phyloP scores from a whole-genome alignment of 2,888 invertebrate genomes.

The Ochropleura leucogaster region DNA sequence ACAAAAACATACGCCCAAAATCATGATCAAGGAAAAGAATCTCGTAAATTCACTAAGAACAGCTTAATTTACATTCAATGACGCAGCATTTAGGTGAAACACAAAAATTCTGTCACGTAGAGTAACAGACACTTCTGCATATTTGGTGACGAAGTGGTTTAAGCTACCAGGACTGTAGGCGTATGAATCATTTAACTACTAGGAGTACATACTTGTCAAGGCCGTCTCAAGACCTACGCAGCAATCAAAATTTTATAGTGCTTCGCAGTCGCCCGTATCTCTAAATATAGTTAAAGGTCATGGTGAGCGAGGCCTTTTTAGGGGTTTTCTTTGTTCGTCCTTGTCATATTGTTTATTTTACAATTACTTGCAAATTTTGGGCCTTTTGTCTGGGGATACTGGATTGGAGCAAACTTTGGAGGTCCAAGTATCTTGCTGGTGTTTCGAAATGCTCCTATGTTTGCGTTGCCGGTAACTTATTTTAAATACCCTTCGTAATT shows the following conservation, averaged over 20 bases:
- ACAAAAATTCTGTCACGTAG: conserved; percentile 45
- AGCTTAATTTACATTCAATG: conserved; percentile 55
- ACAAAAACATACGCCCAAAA: conserved; percentile 4
- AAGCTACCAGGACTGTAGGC: conserved; percentile 64
- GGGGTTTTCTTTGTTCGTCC: conserved; percentile 62
- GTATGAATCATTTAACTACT: conserved; percentile 66
- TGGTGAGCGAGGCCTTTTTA: conserved; percentile 67
- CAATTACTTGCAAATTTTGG: conserved; percentile 14
- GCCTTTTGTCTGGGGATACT: background rate
- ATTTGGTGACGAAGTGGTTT: conserved; percentile 67
- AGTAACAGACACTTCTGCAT: conserved; percentile 43
- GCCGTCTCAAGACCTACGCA: conserved; percentile 72
- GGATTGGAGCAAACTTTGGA: background rate
- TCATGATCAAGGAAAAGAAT: conserved; percentile 22
- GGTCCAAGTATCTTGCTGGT: background rate
- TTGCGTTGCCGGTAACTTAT: background rate
- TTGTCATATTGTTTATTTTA: conserved; percentile 43
- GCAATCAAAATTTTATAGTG: conserved; percentile 73
- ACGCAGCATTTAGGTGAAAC: conserved; percentile 42
- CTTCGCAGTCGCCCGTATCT: conserved; percentile 56
- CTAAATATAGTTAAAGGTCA: conserved; percentile 71
- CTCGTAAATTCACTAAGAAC: conserved; percentile 18
- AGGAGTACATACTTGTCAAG: conserved; percentile 63
- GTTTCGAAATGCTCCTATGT: background rate
- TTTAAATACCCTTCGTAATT: no score